phyloP scores from a whole-genome alignment of 2,888 invertebrate genomes.

The Serripes groenlandicus region DNA sequence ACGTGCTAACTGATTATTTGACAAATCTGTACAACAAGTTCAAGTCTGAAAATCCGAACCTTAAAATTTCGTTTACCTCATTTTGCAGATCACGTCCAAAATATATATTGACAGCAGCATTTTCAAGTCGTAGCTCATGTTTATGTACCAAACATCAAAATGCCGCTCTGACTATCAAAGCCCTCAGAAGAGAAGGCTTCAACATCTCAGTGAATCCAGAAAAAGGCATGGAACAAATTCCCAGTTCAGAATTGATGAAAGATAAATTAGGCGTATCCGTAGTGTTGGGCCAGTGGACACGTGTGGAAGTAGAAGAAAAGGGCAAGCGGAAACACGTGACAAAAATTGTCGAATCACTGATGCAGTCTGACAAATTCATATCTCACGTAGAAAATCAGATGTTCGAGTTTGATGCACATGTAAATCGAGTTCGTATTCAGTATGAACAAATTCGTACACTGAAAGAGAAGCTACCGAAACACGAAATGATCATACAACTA shows the following conservation, averaged over 20 bases:
- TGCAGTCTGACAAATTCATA: constrained; percentile 25
- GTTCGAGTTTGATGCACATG: constrained; percentile 56
- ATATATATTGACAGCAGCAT: constrained; percentile 35
- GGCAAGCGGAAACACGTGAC: constrained; percentile 41
- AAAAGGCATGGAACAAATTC: constrained; percentile 10
- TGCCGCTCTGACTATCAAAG: constrained; percentile 39
- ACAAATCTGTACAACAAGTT: constrained; percentile 43
- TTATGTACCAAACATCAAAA: constrained; percentile 59
- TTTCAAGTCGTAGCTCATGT: constrained; percentile 34
- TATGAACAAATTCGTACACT: constrained; percentile 48
- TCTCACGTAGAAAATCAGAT: constrained; percentile 35
- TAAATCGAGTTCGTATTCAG: constrained; percentile 47
- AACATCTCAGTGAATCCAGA: constrained; percentile 35
- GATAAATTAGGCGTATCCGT: constrained; percentile 28
- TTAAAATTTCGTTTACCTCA: constrained; percentile 45
- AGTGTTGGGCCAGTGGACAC: constrained; percentile 38
- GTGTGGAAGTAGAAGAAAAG: constrained; percentile 43
- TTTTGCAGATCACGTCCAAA: constrained; percentile 50
- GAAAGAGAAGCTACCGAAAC: constrained; percentile 35
- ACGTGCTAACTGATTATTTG: constrained; percentile 47
- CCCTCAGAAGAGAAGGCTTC: constrained; percentile 33
- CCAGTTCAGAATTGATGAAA: background rate
- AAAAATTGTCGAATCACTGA: constrained; percentile 26
- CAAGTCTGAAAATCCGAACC: constrained; percentile 46
- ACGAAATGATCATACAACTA: constrained; percentile 46